A percentile compares a stretch with the other conserved stretches of the same genome.
These are phyloP conservation scores for Haliclystus octoradiatus DNA, from an alignment of 30 jellyfish, hydroid and myxozoan genomes.

Conservation along the genomic window DNA sequence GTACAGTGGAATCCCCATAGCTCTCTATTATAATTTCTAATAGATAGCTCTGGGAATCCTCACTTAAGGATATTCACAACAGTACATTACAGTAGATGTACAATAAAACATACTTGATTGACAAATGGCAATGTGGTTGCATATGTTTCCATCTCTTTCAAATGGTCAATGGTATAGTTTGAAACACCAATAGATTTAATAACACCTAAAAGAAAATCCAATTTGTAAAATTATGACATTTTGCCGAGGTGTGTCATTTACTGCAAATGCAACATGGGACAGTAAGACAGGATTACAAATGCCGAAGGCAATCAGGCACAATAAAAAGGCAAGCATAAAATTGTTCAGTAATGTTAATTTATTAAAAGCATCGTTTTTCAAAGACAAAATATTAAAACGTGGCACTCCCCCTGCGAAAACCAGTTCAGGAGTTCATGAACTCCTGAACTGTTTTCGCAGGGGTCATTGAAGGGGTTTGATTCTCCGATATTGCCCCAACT, in stretches of 20 bases:
- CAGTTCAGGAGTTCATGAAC: too few relatives aligned
- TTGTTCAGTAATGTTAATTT: not conserved
- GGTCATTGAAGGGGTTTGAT: too few relatives aligned
- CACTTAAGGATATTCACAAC: too few relatives aligned
- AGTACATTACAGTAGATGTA: not conserved
- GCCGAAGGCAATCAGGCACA: not conserved
- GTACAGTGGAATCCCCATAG: too few relatives aligned
- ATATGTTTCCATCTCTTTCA: constrained; percentile 43
- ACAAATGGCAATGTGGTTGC: constrained; percentile 53
- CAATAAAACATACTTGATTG: constrained; percentile 50
- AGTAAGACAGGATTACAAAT: not conserved
- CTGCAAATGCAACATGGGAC: not conserved
- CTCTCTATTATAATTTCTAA: too few relatives aligned
- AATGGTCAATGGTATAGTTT: constrained; percentile 59
- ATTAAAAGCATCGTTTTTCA: not conserved
- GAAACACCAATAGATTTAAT: constrained; percentile 73
- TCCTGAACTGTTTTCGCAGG: too few relatives aligned
- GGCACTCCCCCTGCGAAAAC: too few relatives aligned
- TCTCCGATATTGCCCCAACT: too few relatives aligned
- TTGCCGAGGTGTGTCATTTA: too few relatives aligned
- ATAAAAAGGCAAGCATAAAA: not conserved
- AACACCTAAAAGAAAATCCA: constrained; percentile 29
- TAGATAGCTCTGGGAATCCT: too few relatives aligned
- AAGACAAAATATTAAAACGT: too few relatives aligned
- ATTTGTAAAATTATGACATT: too few relatives aligned